Percentiles rank a stretch among this genome's conserved stretches.
phyloP scores from a whole-genome alignment of 35 echinoderm and acorn worm genomes.

The Diadema setosum region DNA sequence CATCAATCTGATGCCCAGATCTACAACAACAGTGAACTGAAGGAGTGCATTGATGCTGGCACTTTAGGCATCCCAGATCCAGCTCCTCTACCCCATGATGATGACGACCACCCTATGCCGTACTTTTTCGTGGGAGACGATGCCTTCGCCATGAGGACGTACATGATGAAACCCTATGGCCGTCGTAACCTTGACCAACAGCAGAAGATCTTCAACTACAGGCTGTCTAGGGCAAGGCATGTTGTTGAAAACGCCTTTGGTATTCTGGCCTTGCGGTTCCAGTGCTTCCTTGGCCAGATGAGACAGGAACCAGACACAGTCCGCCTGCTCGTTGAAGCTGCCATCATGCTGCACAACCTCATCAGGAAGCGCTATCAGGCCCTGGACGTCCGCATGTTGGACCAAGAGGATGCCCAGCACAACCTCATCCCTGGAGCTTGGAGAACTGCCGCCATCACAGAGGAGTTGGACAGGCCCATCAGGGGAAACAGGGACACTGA shows the following conservation, averaged over 20 bases:
- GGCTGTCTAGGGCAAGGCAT: neutral
- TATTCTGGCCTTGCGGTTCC: neutral
- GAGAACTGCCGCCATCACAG: no score
- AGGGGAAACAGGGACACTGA: no score
- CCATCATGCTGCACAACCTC: neutral
- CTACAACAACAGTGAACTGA: no score
- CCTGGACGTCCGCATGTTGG: neutral
- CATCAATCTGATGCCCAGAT: no score
- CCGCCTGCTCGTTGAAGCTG: neutral
- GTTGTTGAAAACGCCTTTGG: slow-evolving; percentile 13
- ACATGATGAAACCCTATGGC: slow-evolving; percentile 49
- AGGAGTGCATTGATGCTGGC: neutral
- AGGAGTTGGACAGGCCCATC: no score
- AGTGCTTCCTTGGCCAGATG: neutral
- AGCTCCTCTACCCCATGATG: neutral
- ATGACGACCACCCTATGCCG: neutral
- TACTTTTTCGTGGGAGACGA: slow-evolving; percentile 32
- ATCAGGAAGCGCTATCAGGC: neutral
- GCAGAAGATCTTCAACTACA: slow-evolving; percentile 44
- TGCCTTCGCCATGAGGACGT: slow-evolving; percentile 18
- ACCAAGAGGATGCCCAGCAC: neutral
- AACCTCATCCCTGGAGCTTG: no score
- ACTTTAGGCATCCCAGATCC: neutral
- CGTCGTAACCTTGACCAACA: neutral
- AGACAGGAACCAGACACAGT: neutral